phyloP scores from a whole-genome alignment of 2,797 vertebrate species.

The Crypturellus tataupa region DNA sequence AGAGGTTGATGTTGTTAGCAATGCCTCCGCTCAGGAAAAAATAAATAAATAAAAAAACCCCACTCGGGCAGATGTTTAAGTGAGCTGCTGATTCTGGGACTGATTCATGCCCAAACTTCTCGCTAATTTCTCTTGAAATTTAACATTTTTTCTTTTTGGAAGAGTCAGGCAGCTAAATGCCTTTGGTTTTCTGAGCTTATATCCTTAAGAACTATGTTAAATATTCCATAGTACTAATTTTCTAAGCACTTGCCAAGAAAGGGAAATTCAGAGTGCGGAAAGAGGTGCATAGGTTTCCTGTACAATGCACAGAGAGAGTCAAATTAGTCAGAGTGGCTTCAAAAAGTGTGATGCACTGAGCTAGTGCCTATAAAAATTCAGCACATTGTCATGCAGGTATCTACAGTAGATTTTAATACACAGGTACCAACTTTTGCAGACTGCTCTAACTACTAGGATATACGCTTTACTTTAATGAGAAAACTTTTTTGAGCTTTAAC shows the following conservation, averaged over 20 bases:
- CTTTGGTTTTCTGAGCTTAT: not conserved
- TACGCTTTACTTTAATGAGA: rapidly evolving
- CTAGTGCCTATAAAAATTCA: not conserved
- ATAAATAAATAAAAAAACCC: not conserved
- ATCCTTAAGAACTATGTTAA: not conserved
- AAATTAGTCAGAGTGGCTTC: not conserved
- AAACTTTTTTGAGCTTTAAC: not conserved
- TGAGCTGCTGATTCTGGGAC: not conserved
- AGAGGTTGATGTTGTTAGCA: not conserved
- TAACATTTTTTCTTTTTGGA: not conserved
- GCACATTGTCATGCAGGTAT: not conserved
- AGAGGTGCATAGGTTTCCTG: not conserved
- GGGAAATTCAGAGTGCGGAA: not conserved
- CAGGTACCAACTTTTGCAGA: not conserved
- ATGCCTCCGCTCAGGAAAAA: not conserved
- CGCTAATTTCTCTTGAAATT: not conserved
- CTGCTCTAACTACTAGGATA: not conserved
- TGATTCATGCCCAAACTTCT: not conserved
- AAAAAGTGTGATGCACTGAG: not conserved
- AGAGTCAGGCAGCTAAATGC: not conserved
- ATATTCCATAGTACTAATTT: not conserved
- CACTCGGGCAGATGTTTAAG: not conserved
- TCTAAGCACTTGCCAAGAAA: not conserved
- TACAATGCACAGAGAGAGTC: not conserved
- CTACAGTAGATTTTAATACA: not conserved